These are phyloP conservation scores for Drosophila vallismaia DNA, from an alignment of 2,888 invertebrate species.

Conservation along the genomic window DNA sequence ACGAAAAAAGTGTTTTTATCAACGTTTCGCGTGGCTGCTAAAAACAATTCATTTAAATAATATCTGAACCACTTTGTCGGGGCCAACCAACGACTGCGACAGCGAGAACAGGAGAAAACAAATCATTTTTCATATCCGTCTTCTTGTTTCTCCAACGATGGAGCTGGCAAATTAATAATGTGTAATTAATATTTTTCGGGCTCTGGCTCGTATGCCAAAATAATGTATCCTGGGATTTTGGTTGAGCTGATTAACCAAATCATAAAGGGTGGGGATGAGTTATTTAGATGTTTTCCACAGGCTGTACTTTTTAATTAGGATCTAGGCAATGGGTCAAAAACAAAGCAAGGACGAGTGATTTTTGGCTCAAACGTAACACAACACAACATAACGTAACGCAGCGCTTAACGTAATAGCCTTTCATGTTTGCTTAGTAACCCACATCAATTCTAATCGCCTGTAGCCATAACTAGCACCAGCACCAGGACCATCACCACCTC, in stretches of 20 bases:
- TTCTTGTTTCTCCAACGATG: slow-evolving; percentile 23
- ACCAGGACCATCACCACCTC: slow-evolving; percentile 7
- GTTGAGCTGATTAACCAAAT: slow-evolving; percentile 10
- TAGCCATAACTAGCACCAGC: slow-evolving; percentile 47
- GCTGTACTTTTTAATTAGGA: background rate
- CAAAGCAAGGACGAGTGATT: background rate
- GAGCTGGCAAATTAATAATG: slow-evolving; percentile 70
- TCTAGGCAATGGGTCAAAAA: background rate
- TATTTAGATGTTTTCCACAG: slow-evolving; percentile 5
- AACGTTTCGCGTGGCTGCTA: slow-evolving; percentile 45
- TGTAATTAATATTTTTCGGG: slow-evolving; percentile 71
- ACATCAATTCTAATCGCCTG: slow-evolving; percentile 79
- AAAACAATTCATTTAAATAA: slow-evolving; percentile 80
- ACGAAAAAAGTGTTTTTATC: slow-evolving; percentile 52
- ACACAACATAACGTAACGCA: slow-evolving; percentile 63
- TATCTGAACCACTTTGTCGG: slow-evolving; percentile 64
- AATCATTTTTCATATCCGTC: slow-evolving; percentile 75
- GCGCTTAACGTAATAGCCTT: slow-evolving; percentile 78
- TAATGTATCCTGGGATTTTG: background rate
- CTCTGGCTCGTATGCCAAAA: background rate
- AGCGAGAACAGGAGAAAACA: slow-evolving; percentile 53
- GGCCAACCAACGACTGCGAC: slow-evolving; percentile 16
- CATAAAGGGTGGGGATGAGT: slow-evolving; percentile 1
- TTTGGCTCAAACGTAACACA: slow-evolving; percentile 51
- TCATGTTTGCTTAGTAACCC: slow-evolving; percentile 80